These are phyloP conservation scores for Anthopleura sola DNA, from an alignment of 64 coral and sea anemone genomes.

Conservation along the genomic window DNA sequence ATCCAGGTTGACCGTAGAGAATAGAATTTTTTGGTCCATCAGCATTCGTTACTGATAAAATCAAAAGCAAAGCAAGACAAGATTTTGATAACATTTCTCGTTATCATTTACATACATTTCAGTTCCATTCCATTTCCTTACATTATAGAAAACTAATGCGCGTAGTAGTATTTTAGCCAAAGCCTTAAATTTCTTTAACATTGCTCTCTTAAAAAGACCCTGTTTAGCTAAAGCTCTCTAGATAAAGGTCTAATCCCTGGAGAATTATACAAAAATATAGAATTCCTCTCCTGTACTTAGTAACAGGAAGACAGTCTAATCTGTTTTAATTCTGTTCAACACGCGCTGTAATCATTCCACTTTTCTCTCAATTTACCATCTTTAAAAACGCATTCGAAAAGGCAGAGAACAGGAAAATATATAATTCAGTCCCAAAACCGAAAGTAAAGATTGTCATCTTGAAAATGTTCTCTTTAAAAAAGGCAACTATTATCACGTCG, in stretches of 20 bases:
- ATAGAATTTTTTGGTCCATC: no score
- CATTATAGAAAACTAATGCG: background rate
- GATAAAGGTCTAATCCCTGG: background rate
- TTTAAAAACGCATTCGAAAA: background rate
- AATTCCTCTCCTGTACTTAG: background rate
- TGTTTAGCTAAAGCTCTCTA: background rate
- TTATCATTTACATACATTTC: background rate
- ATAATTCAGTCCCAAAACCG: background rate
- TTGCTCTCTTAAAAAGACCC: background rate
- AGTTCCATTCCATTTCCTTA: background rate
- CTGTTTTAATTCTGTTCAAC: background rate
- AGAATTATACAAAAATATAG: conserved; percentile 16
- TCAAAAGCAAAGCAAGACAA: no score
- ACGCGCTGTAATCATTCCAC: background rate
- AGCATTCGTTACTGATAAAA: no score
- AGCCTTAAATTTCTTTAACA: background rate
- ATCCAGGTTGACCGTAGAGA: no score
- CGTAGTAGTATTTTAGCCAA: background rate
- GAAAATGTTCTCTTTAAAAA: background rate
- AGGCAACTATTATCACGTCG: background rate
- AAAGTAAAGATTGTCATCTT: no score
- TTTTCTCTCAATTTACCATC: background rate
- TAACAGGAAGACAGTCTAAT: background rate
- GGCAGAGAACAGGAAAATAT: background rate
- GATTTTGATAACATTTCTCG: no score